Conservation (phyloP, 2,113 vertebrate species). For the Platycercus adscitus region DNA sequence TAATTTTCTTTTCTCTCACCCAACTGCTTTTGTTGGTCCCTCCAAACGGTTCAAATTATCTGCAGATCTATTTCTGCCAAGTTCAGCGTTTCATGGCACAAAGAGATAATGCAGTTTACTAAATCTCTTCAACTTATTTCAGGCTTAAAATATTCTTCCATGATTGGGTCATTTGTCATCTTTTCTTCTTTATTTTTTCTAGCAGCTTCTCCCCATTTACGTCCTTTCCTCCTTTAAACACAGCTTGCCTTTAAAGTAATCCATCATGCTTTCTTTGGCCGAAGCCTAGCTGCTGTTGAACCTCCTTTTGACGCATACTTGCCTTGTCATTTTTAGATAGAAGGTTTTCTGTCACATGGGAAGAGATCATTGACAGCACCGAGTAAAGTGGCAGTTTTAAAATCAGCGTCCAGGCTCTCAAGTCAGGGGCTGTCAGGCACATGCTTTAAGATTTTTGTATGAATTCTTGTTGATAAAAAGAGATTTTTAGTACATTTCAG, state of each 20-base stretch:
- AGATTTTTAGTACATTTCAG: not conserved
- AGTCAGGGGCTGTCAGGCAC: not conserved
- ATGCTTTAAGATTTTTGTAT: not conserved
- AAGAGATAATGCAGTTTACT: not conserved
- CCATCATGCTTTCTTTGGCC: not conserved
- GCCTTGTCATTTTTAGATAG: conserved; percentile 2
- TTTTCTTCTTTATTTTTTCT: not conserved
- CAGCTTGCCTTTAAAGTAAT: not conserved
- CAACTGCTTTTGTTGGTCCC: not conserved
- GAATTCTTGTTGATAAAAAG: not conserved
- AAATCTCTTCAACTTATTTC: not conserved
- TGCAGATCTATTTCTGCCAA: not conserved
- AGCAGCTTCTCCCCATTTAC: not conserved
- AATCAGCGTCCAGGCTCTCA: not conserved
- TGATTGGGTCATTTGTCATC: not conserved
- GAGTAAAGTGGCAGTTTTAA: not conserved
- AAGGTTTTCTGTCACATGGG: not conserved
- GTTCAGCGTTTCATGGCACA: not conserved
- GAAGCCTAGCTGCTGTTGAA: not conserved
- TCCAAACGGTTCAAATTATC: conserved; percentile 8
- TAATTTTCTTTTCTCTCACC: not conserved
- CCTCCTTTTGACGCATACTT: conserved; percentile 1
- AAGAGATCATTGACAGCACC: not conserved
- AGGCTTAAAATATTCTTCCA: not conserved
- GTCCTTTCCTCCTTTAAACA: not conserved